Evolutionary conservation across 2,888 invertebrate species (phyloP).

Genomic region (Melipona beecheii): DNA sequence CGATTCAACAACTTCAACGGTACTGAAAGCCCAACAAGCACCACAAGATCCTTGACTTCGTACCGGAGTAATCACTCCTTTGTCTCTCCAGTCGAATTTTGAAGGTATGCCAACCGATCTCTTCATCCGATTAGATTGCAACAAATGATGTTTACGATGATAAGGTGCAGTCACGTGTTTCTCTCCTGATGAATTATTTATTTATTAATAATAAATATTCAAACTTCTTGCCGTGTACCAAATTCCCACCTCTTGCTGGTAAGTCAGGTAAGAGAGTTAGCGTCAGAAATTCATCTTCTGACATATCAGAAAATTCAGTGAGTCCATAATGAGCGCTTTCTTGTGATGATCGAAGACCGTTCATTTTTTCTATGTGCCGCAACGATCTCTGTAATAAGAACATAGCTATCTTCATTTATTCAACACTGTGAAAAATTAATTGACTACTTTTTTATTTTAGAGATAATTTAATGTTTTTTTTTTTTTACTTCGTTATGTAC

Average conservation of each 20-base stretch:
- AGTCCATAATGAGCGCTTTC: slow-evolving; percentile 86
- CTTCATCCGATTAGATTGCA: slow-evolving; percentile 57
- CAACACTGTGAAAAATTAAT: neutral
- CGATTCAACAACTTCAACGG: slow-evolving; percentile 90
- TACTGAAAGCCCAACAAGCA: slow-evolving; percentile 95
- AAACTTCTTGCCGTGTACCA: neutral
- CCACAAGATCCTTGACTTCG: slow-evolving; percentile 91
- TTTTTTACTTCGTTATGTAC: neutral
- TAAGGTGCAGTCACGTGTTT: slow-evolving; percentile 72
- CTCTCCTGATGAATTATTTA: slow-evolving; percentile 54
- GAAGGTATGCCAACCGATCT: slow-evolving; percentile 71
- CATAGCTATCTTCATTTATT: neutral
- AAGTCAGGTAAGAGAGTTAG: slow-evolving; percentile 80
- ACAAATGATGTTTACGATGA: slow-evolving; percentile 67
- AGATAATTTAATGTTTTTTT: neutral
- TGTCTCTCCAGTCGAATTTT: slow-evolving; percentile 87
- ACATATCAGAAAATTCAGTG: slow-evolving; percentile 87
- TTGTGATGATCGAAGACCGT: slow-evolving; percentile 80
- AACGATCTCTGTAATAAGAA: slow-evolving; percentile 73
- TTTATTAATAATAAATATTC: neutral
- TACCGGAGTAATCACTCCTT: slow-evolving; percentile 88
- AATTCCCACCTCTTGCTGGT: slow-evolving; percentile 49
- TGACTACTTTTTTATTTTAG: neutral
- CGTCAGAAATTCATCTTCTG: slow-evolving; percentile 86
- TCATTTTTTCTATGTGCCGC: slow-evolving; percentile 84